phyloP scores from a whole-genome alignment of 2,888 invertebrate genomes.

The Melitaea athalia region DNA sequence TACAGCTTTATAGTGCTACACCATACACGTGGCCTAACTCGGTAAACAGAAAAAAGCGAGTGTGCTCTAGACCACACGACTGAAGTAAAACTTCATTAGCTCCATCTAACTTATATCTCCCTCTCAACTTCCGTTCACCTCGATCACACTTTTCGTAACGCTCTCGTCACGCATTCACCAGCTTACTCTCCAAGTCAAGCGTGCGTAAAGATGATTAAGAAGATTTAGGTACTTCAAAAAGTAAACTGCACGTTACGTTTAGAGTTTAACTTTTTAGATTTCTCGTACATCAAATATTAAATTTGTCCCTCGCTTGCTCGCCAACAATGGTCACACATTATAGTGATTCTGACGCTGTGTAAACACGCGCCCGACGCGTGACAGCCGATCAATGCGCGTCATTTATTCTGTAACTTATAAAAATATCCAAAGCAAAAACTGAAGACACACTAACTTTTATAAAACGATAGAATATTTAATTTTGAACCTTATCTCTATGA shows the following conservation, averaged over 20 bases:
- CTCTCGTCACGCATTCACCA: too few relatives aligned
- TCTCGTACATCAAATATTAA: constrained; percentile 2
- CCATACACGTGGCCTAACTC: too few relatives aligned
- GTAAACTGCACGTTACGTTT: not conserved
- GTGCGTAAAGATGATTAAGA: too few relatives aligned
- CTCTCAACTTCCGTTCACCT: too few relatives aligned
- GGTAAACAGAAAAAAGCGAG: too few relatives aligned
- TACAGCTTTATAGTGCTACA: too few relatives aligned
- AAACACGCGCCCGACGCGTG: constrained; percentile 65
- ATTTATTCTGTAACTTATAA: constrained; percentile 78
- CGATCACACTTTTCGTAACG: too few relatives aligned
- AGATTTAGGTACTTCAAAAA: not conserved
- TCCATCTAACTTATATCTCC: too few relatives aligned
- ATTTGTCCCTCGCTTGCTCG: constrained; percentile 10
- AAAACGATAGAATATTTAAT: constrained; percentile 35
- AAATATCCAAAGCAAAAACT: constrained; percentile 63
- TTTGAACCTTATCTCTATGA: constrained; percentile 47
- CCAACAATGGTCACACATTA: constrained; percentile 22
- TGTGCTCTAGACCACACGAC: too few relatives aligned
- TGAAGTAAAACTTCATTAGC: too few relatives aligned
- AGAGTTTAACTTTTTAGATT: not conserved
- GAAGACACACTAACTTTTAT: constrained; percentile 29
- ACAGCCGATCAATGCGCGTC: constrained; percentile 73
- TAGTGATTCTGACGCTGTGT: constrained; percentile 54
- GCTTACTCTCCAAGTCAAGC: too few relatives aligned